Conservation (phyloP, 2,888 invertebrate species). For the Aspidiotus rigidus region DNA sequence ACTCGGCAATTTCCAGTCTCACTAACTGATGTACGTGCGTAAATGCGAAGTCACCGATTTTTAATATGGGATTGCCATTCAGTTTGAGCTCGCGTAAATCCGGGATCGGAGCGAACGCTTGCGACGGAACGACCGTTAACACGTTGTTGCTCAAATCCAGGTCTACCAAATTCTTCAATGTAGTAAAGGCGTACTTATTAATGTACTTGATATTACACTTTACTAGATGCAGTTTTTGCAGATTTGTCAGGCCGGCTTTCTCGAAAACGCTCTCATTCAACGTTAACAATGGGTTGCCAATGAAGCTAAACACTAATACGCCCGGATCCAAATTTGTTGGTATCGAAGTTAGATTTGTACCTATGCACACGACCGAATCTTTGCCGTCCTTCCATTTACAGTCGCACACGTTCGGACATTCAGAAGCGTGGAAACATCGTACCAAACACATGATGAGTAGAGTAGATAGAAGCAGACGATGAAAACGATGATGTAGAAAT, state of each 20-base stretch:
- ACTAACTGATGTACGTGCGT: conserved; percentile 57
- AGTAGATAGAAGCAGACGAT: conserved; percentile 12
- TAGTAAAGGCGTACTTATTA: conserved; percentile 63
- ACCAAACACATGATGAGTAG: conserved; percentile 21
- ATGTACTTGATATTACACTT: conserved; percentile 60
- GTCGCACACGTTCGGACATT: conserved; percentile 67
- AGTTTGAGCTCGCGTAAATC: conserved; percentile 66
- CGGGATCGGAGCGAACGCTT: conserved; percentile 60
- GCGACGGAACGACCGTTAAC: conserved; percentile 58
- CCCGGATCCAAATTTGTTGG: conserved; percentile 65
- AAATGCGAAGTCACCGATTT: conserved; percentile 62
- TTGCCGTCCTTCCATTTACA: conserved; percentile 85
- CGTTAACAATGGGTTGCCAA: conserved; percentile 58
- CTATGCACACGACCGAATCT: conserved; percentile 70
- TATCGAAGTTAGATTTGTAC: conserved; percentile 62
- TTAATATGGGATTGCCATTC: conserved; percentile 63
- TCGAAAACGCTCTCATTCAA: conserved; percentile 66
- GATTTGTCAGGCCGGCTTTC: conserved; percentile 62
- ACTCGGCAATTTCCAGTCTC: conserved; percentile 62
- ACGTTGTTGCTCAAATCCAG: conserved; percentile 68
- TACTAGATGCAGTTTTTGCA: conserved; percentile 68
- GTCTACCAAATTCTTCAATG: conserved; percentile 70
- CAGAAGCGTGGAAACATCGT: conserved; percentile 41
- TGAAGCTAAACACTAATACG: conserved; percentile 69
- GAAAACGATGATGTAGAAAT: background rate